Percentiles rank a stretch among this genome's conserved stretches.
These are phyloP conservation scores for Anthopleura xanthogrammica DNA, from an alignment of 92 coral and sea anemone genomes.

Conservation along the genomic window DNA sequence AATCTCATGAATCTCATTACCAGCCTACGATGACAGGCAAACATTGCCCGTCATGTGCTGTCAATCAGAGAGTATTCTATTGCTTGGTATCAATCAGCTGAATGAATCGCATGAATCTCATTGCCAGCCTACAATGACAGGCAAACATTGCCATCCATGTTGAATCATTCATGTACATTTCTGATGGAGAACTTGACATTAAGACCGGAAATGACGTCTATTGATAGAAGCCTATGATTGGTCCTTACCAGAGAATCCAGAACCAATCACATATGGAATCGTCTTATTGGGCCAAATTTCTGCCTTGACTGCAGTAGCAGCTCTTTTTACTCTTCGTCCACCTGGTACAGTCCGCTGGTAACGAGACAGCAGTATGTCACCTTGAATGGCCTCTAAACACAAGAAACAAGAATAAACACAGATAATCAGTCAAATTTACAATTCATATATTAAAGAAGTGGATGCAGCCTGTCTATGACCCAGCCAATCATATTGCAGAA, in stretches of 20 bases:
- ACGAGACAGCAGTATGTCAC: constrained; percentile 34
- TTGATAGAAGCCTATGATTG: background rate
- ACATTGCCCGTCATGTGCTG: no score
- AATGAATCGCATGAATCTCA: no score
- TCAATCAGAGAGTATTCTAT: no score
- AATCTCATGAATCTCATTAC: no score
- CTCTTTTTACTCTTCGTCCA: constrained; percentile 56
- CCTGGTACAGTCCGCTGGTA: constrained; percentile 4
- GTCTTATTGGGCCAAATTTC: constrained; percentile 67
- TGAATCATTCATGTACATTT: no score
- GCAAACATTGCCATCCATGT: no score
- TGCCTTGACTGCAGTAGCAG: constrained; percentile 44
- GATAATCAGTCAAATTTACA: background rate
- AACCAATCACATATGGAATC: constrained; percentile 61
- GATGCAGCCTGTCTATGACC: background rate
- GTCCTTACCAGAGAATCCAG: constrained; percentile 37
- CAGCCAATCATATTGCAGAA: background rate
- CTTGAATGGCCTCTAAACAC: constrained; percentile 46
- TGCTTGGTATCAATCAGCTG: no score
- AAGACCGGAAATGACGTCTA: background rate
- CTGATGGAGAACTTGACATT: background rate
- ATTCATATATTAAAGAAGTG: no score
- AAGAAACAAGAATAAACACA: background rate
- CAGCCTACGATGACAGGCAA: no score
- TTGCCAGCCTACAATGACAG: no score